Base-by-base conservation (phyloP, 2,797 vertebrate species). In the Tauraco hartlaubi region DNA sequence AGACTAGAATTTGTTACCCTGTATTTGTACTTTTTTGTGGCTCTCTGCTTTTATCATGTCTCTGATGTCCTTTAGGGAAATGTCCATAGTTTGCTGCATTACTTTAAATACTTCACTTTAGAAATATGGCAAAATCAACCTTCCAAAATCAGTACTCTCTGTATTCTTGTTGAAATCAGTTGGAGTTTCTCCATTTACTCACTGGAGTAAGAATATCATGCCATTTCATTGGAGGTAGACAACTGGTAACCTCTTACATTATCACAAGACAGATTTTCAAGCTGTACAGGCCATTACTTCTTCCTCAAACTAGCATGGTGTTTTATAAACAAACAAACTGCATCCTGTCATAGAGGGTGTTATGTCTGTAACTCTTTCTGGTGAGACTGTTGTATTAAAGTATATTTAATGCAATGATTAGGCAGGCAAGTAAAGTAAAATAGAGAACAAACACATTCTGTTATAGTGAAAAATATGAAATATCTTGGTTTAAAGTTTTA, bases 81-180 rank as follows among this genome's bases (percentile, higher is more conserved):
- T 48, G 4, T 26, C 25, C 0, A 1, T 44, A 83, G 8, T 68
- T 74, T 0, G 0, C 17, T 63, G 19, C 37, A 31, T 63, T 37
- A 23, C 29, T 77, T 85, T 20, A 82, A 90, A 35, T 39, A 58
- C 16, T 72, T 83, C 4, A 10, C 67, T 80, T 63, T 83, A 59
- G 29, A 76, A 59, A 73, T 7, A 43, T 37, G 13, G 29, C 28
- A 87, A 91, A 81, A 72, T 61, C 26, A 62, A 14, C 17, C 23
- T 61, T 82, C n/a, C n/a, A 16, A 76, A 91, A 79, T 66, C 11
- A 31, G 19, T 79, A 51, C 26, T 82, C 9, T 0, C 11, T 58
- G 7, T 48, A 13, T 58, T 85, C 41, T 82, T 64, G 14, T 63
- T 67, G 67, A 88, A 82, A 62, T 77, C 37, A 23, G 11, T 29